Conservation (phyloP, 2,113 vertebrate genomes). For the Nesoenas mayeri region DNA sequence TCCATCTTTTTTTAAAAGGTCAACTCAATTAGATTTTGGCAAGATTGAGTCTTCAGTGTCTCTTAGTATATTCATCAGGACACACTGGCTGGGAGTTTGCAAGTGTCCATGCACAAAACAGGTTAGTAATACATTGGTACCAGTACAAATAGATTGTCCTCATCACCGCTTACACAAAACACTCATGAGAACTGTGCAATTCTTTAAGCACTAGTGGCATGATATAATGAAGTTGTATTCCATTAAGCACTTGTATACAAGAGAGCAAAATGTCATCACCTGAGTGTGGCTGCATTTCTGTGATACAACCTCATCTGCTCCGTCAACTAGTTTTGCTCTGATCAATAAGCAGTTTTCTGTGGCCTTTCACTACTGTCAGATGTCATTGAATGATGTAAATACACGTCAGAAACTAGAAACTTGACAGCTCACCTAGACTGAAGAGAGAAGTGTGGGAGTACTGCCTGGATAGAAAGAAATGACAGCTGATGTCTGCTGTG, state of each 20-base stretch:
- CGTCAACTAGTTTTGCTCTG: slow-evolving; percentile 92
- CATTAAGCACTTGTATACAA: slow-evolving; percentile 80
- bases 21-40: slow-evolving; percentile 75
- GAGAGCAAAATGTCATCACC: slow-evolving; percentile 83
- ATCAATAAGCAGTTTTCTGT: slow-evolving; percentile 98
- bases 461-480: slow-evolving; percentile 67
- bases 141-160: slow-evolving; percentile 78
- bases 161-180: slow-evolving; percentile 77
- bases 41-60: slow-evolving; percentile 74
- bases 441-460: slow-evolving; percentile 57
- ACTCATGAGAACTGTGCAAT: slow-evolving; percentile 70
- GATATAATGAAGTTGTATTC: slow-evolving; percentile 98
- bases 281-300: slow-evolving; percentile 78
- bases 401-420: slow-evolving; percentile 91
- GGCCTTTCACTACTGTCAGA: slow-evolving; percentile 96
- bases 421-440: slow-evolving; percentile 88
- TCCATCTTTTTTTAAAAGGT: slow-evolving; percentile 66
- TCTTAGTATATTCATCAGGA: slow-evolving; percentile 68
- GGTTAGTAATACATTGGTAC: slow-evolving; percentile 79
- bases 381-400: slow-evolving; percentile 94
- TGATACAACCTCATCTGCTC: slow-evolving; percentile 92
- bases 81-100: slow-evolving; percentile 78
- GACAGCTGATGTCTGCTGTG: slow-evolving; percentile 78
- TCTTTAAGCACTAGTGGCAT: slow-evolving; percentile 86
- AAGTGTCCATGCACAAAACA: slow-evolving; percentile 74